Evolutionary conservation across 2,113 vertebrate species (phyloP).

Genomic region (Melanotaenia duboulayi): DNA sequence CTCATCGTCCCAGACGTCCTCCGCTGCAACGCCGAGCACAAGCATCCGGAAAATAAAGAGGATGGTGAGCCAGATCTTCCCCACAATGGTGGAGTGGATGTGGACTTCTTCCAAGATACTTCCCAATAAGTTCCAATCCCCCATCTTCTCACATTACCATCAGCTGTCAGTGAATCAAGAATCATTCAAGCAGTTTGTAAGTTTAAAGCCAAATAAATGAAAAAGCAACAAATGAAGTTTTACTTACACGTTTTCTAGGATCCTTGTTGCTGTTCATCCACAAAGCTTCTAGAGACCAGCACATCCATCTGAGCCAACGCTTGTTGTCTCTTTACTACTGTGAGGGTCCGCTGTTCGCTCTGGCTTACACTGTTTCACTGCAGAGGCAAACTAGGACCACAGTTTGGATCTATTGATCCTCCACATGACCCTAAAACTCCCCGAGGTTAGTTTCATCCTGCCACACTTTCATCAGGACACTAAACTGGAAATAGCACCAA

Average conservation of each 20-base stretch:
- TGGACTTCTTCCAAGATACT: constrained; percentile 96
- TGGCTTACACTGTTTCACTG: constrained; percentile 53
- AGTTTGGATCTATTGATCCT: constrained; percentile 80
- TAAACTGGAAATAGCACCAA: constrained; percentile 61
- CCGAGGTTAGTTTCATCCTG: constrained; percentile 78
- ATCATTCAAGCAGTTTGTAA: not conserved
- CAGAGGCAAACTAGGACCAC: constrained; percentile 66
- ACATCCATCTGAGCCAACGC: constrained; percentile 4
- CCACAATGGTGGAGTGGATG: constrained; percentile 93
- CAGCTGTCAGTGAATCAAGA: constrained; percentile 39
- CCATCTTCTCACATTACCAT: constrained; percentile 87
- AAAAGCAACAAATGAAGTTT: not conserved
- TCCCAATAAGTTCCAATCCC: constrained; percentile 95
- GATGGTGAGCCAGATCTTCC: constrained; percentile 97
- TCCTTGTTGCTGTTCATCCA: constrained; percentile 13
- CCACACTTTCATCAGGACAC: constrained; percentile 80
- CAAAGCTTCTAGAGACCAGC: constrained; percentile 8
- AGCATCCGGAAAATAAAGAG: constrained; percentile 97
- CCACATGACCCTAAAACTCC: constrained; percentile 75
- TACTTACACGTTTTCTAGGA: constrained; percentile 54
- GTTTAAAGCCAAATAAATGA: not conserved
- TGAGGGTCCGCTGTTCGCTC: constrained; percentile 13
- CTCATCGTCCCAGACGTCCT: constrained; percentile 96
- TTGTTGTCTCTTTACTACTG: constrained; percentile 29
- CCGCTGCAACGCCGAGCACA: constrained; percentile 92